These are phyloP conservation scores for Sparidentex hasta DNA, from an alignment of 2,797 vertebrate species.

Conservation along the genomic window DNA sequence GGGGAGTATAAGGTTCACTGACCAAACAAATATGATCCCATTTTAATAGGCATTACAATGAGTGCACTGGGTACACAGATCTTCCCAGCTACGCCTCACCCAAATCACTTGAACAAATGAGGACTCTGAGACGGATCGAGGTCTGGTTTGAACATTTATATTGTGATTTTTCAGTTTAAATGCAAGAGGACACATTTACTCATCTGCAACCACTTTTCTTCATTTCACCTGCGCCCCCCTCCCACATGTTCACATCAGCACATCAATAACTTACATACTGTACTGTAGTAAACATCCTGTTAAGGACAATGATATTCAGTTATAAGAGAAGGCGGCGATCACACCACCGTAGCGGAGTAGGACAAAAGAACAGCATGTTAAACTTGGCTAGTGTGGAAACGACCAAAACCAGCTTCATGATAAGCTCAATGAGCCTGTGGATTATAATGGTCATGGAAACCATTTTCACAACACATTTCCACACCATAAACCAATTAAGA, in stretches of 20 bases:
- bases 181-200: constrained; percentile 81
- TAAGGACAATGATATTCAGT: constrained; percentile 70
- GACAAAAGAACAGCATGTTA: constrained; percentile 30
- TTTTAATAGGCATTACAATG: not conserved
- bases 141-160: constrained; percentile 85
- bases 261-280: constrained; percentile 86
- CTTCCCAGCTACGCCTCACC: not conserved
- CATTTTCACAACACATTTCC: constrained; percentile 31
- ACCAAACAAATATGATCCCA: not conserved
- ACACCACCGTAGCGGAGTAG: constrained; percentile 20
- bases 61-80: not conserved
- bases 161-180: constrained; percentile 84
- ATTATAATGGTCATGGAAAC: constrained; percentile 3
- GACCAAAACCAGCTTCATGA: not conserved
- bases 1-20: constrained; percentile 30
- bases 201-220: constrained; percentile 67
- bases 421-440: not conserved
- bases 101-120: constrained; percentile 53
- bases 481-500: constrained; percentile 27
- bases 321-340: constrained; percentile 63
- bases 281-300: constrained; percentile 75
- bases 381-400: constrained; percentile 16
- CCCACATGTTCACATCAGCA: constrained; percentile 73
- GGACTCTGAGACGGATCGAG: constrained; percentile 55
- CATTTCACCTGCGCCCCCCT: constrained; percentile 71